Evolutionary conservation across 2,888 invertebrate species (phyloP).

Genomic region (Stenodera caucasica): DNA sequence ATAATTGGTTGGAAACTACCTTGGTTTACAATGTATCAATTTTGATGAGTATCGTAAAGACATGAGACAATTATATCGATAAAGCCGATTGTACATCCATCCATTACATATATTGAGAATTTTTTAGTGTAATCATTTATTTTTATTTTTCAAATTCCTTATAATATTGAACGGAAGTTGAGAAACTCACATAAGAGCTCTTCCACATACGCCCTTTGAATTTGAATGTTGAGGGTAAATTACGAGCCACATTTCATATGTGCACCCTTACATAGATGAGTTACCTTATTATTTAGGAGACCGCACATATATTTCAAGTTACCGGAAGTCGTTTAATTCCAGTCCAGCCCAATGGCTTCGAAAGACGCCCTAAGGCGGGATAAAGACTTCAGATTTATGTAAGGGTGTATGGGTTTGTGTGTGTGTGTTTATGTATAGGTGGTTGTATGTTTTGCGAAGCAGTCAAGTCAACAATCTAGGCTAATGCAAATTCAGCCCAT

Average conservation of each 20-base stretch:
- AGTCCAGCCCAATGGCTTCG: constrained; percentile 42
- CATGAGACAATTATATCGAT: neutral
- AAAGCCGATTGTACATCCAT: neutral
- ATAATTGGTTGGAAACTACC: too few relatives aligned
- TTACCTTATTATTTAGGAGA: constrained; percentile 41
- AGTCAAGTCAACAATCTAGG: constrained; percentile 41
- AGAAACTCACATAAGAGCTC: constrained; percentile 23
- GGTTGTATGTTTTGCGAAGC: constrained; percentile 24
- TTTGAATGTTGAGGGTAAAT: constrained; percentile 22
- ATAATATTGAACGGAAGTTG: neutral
- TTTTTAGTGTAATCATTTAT: neutral
- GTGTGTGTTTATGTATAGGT: neutral
- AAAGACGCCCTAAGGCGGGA: constrained; percentile 40
- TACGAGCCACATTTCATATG: constrained; percentile 40
- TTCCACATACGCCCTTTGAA: constrained; percentile 20
- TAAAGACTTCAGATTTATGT: constrained; percentile 44
- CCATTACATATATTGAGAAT: neutral
- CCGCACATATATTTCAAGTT: constrained; percentile 44
- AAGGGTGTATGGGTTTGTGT: neutral
- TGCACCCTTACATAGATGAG: constrained; percentile 41
- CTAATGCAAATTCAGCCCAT: constrained; percentile 42
- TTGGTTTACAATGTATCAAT: too few relatives aligned
- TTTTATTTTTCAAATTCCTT: neutral
- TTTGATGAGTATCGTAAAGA: neutral
- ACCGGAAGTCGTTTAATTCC: constrained; percentile 47